Conservation (phyloP, 30 jellyfish, hydroid and myxozoan species). For the Rhopilema esculentum region DNA sequence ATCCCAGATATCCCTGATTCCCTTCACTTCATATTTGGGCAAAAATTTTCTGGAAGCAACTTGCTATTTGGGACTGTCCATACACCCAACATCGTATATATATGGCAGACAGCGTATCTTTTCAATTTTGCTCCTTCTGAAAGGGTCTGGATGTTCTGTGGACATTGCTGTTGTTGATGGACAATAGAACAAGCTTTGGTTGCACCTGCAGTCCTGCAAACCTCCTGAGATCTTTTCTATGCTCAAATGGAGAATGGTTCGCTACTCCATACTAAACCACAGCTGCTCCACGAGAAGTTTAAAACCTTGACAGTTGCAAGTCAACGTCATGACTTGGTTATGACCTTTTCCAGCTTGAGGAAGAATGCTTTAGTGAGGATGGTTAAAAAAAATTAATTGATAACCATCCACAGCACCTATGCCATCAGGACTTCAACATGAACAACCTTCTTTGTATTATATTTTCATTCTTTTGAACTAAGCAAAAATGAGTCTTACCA, state of each 20-base stretch:
- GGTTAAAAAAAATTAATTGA: no score
- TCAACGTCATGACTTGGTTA: neutral
- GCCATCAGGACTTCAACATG: no score
- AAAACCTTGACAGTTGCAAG: neutral
- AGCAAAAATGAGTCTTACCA: no score
- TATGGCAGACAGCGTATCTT: neutral
- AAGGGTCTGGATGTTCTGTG: neutral
- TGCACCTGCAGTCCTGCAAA: constrained; percentile 32
- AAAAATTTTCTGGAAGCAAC: neutral
- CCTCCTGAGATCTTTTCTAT: constrained; percentile 6
- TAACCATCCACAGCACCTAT: no score
- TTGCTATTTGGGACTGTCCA: neutral
- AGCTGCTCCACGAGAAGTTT: neutral
- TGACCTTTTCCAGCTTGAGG: neutral
- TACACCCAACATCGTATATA: neutral
- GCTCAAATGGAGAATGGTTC: constrained; percentile 15
- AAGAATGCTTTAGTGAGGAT: neutral
- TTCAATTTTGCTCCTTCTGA: neutral
- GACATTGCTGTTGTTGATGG: neutral
- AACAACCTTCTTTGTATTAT: no score
- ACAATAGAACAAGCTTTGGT: neutral
- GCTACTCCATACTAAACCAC: constrained; percentile 2
- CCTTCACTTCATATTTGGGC: neutral
- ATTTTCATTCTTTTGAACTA: no score
- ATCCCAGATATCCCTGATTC: neutral